Percentiles rank a stretch among this genome's conserved stretches.
These are phyloP conservation scores for Drosophila robusta DNA, from an alignment of 2,888 invertebrate genomes.

Conservation along the genomic window DNA sequence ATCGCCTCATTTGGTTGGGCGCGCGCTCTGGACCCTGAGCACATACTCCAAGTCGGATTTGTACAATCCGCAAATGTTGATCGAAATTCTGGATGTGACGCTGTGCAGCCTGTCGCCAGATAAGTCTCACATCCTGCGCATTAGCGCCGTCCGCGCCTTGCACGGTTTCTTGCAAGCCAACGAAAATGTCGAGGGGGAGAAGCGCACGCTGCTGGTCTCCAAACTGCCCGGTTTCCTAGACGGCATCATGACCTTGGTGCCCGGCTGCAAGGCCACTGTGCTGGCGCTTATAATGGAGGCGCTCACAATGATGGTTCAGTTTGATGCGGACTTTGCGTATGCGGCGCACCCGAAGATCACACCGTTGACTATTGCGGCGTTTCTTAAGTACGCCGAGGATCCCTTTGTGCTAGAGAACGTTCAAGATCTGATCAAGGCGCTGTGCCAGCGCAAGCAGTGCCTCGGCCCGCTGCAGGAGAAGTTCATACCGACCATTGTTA, in stretches of 20 bases:
- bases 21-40: constrained; percentile 84
- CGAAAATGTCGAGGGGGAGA: constrained; percentile 85
- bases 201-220: constrained; percentile 84
- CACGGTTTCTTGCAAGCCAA: constrained; percentile 86
- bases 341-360: constrained; percentile 88
- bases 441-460: constrained; percentile 88
- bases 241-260: constrained; percentile 85
- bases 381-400: constrained; percentile 89
- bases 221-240: constrained; percentile 86
- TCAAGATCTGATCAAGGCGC: constrained; percentile 88
- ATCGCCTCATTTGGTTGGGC: constrained; percentile 83
- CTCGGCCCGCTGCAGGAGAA: constrained; percentile 87
- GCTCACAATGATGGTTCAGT: constrained; percentile 86
- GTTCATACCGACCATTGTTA: constrained; percentile 88
- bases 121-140: constrained; percentile 82
- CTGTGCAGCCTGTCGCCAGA: constrained; percentile 81
- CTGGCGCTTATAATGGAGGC: constrained; percentile 86
- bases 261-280: constrained; percentile 86
- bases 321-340: constrained; percentile 88
- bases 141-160: constrained; percentile 83
- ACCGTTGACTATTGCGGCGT: constrained; percentile 89
- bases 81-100: constrained; percentile 82
- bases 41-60: constrained; percentile 83
- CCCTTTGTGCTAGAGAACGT: constrained; percentile 88
- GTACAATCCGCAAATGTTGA: constrained; percentile 83